Base-by-base conservation (phyloP, 2,888 invertebrate species). In the Amaurobius ferox region DNA sequence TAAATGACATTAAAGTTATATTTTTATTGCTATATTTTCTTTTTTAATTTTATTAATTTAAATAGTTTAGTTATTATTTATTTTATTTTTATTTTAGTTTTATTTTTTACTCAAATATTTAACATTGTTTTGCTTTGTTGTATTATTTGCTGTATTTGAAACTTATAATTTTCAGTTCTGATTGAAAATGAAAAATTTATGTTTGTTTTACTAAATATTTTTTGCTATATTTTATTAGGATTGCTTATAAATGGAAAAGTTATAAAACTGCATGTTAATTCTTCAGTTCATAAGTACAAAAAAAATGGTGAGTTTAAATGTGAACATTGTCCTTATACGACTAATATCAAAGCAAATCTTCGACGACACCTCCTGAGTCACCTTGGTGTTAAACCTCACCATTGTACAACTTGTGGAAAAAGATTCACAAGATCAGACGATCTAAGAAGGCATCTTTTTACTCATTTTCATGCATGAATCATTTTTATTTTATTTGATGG, bases 391-490 rank as follows among this genome's bases (percentile, higher is more conserved):
- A 66, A 66, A 32, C 66, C 66, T 3, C 66, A 66, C 13, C 6
- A 7, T 3, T 66, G 66, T 66, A n/a, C 66, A 19, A 23, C 19
- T n/a, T 66, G 66, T 32, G 66, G 66, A 6, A 66, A 66, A 35
- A 32, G 66, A 32, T 66, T 66, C 32, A 35, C 66, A 66, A 66
- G 66, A 16, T 32, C 30, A n/a, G 66, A 66, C 19, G 66, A 66
- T 32, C 28, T 30, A 1, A 66, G 19, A 32, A 32, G 66, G 7
- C 66, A 66, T 66, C 5, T 28, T 19, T 32, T n/a, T 6, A 66
- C 66, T 66, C 66, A 66, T 66, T 19, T 55, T 44, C 2, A 44
- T 44, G 2, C 55, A 6, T 23, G 23, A 23, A 3, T 23, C 6
- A 7, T 35, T 35, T 7, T 35, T 35, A 7, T 7, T 35, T 35